These are phyloP conservation scores for Rhinogobius similis DNA, from an alignment of 2,113 vertebrate species.

Conservation along the genomic window DNA sequence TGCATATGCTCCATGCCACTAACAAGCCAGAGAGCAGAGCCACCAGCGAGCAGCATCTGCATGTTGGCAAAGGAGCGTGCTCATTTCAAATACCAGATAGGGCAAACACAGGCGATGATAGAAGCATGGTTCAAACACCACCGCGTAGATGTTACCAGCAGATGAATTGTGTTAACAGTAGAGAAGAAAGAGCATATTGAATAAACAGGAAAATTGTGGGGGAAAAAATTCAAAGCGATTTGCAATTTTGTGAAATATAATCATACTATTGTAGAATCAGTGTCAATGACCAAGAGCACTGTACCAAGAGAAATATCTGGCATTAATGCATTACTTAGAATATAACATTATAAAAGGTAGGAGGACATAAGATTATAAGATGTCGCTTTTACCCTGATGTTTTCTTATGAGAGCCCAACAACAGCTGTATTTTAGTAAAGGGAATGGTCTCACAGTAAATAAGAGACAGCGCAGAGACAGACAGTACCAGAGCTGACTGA, in stretches of 20 bases:
- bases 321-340: background rate
- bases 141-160: background rate
- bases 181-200: background rate
- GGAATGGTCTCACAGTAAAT: constrained; percentile 10
- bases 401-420: constrained; percentile 12
- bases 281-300: background rate
- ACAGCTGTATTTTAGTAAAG: constrained; percentile 17
- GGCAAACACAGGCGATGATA: constrained; percentile 36
- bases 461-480: constrained; percentile 38
- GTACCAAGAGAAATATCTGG: background rate
- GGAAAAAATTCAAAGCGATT: background rate
- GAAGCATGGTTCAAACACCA: background rate
- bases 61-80: constrained; percentile 16
- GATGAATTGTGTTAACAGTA: background rate
- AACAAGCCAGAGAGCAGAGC: constrained; percentile 42
- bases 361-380: background rate
- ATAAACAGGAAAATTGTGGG: background rate
- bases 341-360: background rate
- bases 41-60: constrained; percentile 30
- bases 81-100: constrained; percentile 16
- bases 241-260: too few relatives aligned
- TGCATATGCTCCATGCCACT: constrained; percentile 35
- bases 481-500: constrained; percentile 35
- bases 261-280: background rate
- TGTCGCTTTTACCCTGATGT: background rate